Percentiles rank a stretch among this genome's conserved stretches.
Conservation (phyloP, 53 echinoderm and acorn worm genomes). For the Pentamera pediparva region DNA sequence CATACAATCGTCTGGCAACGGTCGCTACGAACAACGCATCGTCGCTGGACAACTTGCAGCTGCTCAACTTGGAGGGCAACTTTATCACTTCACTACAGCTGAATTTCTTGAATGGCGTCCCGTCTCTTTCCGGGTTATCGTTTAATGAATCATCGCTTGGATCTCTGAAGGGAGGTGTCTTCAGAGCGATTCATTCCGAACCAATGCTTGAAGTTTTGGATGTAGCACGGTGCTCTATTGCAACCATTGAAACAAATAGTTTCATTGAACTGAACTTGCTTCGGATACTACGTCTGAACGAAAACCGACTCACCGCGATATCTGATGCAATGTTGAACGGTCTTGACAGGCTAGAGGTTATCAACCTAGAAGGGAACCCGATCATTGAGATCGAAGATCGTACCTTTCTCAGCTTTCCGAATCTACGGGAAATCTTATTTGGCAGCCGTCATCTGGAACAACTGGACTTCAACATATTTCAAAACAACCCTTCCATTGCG, state of each 20-base stretch:
- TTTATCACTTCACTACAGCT: background rate
- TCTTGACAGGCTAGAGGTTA: conserved; percentile 4
- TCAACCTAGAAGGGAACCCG: conserved; percentile 3
- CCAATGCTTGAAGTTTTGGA: too few species aligned
- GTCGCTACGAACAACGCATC: background rate
- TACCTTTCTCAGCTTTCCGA: background rate
- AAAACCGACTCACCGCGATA: background rate
- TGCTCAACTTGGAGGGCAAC: conserved; percentile 8
- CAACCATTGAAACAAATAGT: background rate
- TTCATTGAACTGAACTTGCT: background rate
- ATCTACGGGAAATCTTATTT: background rate
- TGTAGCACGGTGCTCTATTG: background rate
- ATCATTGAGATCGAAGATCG: background rate
- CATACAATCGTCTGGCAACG: conserved; percentile 8
- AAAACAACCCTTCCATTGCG: background rate
- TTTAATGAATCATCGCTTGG: background rate
- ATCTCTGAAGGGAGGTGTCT: background rate
- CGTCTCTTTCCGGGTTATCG: background rate
- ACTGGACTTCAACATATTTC: background rate
- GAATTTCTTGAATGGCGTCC: background rate
- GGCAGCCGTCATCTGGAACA: background rate
- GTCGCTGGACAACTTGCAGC: conserved; percentile 1
- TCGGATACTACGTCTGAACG: conserved; percentile 7
- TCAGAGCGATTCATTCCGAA: too few species aligned
- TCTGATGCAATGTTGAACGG: background rate